phyloP scores from a whole-genome alignment of 2,797 vertebrate species.

The Sparidentex hasta region DNA sequence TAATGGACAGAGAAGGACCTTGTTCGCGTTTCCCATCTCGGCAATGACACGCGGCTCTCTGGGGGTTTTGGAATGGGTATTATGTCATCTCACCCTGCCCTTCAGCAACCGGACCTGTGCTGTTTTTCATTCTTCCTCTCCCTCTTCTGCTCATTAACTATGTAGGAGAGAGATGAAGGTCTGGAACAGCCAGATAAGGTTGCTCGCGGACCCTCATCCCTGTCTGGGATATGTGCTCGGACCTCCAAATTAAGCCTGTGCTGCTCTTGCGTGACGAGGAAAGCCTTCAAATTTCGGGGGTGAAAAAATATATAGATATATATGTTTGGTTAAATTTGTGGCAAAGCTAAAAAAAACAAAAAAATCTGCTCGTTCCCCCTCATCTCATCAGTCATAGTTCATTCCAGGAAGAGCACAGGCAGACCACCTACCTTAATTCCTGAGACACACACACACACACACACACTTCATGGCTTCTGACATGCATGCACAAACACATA shows the following conservation, averaged over 20 bases:
- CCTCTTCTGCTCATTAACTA: conserved; percentile 84
- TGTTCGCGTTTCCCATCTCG: conserved; percentile 83
- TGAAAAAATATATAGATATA: conserved; percentile 4
- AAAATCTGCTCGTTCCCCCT: background rate
- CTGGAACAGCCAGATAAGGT: conserved; percentile 77
- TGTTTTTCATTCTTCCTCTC: conserved; percentile 67
- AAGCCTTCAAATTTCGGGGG: conserved; percentile 26
- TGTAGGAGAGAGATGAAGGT: conserved; percentile 79
- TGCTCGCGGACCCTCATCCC: conserved; percentile 63
- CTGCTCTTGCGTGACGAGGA: conserved; percentile 39
- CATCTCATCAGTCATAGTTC: conserved; percentile 21
- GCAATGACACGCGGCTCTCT: conserved; percentile 83
- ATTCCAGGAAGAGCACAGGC: conserved; percentile 24
- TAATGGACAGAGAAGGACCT: conserved; percentile 87
- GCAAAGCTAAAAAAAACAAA: conserved; percentile 19
- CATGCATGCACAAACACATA: conserved; percentile 68
- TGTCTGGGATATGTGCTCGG: conserved; percentile 49
- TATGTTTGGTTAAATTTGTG: background rate
- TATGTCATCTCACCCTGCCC: conserved; percentile 85
- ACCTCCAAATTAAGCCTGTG: conserved; percentile 42
- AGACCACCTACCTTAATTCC: conserved; percentile 66
- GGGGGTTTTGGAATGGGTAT: conserved; percentile 79
- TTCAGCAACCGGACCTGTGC: conserved; percentile 82
- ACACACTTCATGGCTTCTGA: conserved; percentile 25
- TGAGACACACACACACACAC: conserved; percentile 1